These are phyloP conservation scores for Pachypanchax playfairii DNA, from an alignment of 2,113 vertebrate genomes.

Conservation along the genomic window DNA sequence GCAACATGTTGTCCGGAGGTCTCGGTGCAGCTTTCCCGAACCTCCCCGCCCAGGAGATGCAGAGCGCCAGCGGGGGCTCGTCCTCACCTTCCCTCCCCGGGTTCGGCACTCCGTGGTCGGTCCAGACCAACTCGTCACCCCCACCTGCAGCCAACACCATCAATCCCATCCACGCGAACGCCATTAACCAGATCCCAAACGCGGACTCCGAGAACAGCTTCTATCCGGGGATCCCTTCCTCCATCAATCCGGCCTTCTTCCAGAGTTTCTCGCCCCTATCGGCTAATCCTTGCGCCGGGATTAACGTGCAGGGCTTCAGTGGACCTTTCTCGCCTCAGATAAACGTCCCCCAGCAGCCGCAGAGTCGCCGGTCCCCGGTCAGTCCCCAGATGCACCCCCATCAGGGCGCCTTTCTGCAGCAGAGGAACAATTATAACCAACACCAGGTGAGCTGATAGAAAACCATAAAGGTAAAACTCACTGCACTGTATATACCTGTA, in stretches of 20 bases:
- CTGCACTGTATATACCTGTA: too few relatives aligned
- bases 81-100: conserved; percentile 87
- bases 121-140: conserved; percentile 90
- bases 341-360: conserved; percentile 86
- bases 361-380: conserved; percentile 88
- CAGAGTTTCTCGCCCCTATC: conserved; percentile 91
- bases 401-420: conserved; percentile 90
- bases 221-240: conserved; percentile 91
- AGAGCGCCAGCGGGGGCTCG: conserved; percentile 80
- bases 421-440: conserved; percentile 93
- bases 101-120: conserved; percentile 94
- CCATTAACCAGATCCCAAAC: conserved; percentile 84
- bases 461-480: neutral
- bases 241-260: conserved; percentile 94
- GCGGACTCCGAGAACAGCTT: conserved; percentile 88
- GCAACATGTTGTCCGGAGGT: conserved; percentile 82
- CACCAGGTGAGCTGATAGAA: conserved; percentile 85
- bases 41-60: conserved; percentile 86
- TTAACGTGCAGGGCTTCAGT: conserved; percentile 85
- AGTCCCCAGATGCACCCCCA: conserved; percentile 89
- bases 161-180: conserved; percentile 70
- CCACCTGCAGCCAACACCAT: conserved; percentile 75
- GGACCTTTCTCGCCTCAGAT: conserved; percentile 91
- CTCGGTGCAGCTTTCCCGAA: conserved; percentile 86
- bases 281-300: conserved; percentile 87